phyloP scores from a whole-genome alignment of 2,113 vertebrate genomes.

The Tetraodon nigroviridis region DNA sequence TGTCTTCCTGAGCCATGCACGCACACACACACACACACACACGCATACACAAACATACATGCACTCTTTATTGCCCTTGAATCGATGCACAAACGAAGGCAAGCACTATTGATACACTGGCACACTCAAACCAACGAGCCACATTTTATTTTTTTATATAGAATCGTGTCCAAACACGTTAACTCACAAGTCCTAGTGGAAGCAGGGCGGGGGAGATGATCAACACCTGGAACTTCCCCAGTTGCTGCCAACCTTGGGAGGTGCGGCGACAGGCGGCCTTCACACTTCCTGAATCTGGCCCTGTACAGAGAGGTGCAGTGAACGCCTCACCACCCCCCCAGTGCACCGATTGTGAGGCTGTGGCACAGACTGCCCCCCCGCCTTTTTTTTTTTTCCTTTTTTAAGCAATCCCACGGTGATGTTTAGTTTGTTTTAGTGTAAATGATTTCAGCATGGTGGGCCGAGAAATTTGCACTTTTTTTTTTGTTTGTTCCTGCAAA shows the following conservation, averaged over 20 bases:
- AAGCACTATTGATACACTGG: slow-evolving; percentile 69
- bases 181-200: slow-evolving; percentile 41
- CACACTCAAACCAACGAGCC: slow-evolving; percentile 58
- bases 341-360: slow-evolving; percentile 42
- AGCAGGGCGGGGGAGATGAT: slow-evolving; percentile 36
- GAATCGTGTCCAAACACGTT: slow-evolving; percentile 23
- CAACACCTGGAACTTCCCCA: slow-evolving; percentile 24
- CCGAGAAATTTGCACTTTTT: slow-evolving; percentile 58
- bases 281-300: slow-evolving; percentile 26
- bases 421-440: slow-evolving; percentile 14
- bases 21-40: slow-evolving; percentile 13
- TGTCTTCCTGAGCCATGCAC: slow-evolving; percentile 83
- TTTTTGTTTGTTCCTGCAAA: slow-evolving; percentile 17
- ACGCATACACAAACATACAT: slow-evolving; percentile 8
- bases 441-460: slow-evolving; percentile 20
- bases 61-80: slow-evolving; percentile 60
- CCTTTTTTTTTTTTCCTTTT: slow-evolving; percentile 3
- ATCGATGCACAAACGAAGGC: slow-evolving; percentile 70
- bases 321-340: slow-evolving; percentile 27
- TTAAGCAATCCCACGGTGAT: slow-evolving; percentile 8
- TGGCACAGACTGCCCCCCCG: neutral
- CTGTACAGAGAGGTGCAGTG: slow-evolving; percentile 29
- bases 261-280: slow-evolving; percentile 14
- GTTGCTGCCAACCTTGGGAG: slow-evolving; percentile 25
- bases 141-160: slow-evolving; percentile 28